Conservation (phyloP, 2,888 invertebrate species). For the Yponomeuta evonymella region DNA sequence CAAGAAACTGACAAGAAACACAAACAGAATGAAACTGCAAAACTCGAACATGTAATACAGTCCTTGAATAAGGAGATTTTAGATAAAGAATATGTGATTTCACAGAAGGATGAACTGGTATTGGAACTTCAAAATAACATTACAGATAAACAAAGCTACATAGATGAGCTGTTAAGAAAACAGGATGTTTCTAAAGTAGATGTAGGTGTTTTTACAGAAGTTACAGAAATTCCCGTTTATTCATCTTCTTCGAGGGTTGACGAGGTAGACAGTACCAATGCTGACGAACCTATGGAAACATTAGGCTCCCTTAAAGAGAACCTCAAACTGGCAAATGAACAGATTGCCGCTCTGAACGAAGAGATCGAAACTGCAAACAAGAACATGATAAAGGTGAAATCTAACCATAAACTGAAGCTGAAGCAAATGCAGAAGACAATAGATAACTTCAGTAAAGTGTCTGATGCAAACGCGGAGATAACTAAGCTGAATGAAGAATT, state of each 20-base stretch:
- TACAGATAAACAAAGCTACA: constrained; percentile 29
- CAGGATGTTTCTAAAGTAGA: constrained; percentile 29
- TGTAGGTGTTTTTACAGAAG: constrained; percentile 42
- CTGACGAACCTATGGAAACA: constrained; percentile 25
- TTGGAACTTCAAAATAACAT: constrained; percentile 34
- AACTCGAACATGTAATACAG: constrained; percentile 57
- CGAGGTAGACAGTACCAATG: constrained; percentile 8
- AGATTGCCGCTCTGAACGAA: constrained; percentile 76
- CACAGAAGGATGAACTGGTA: constrained; percentile 65
- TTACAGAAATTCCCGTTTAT: constrained; percentile 11
- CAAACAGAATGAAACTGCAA: constrained; percentile 48
- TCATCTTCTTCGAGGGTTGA: not conserved
- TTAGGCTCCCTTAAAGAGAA: constrained; percentile 53
- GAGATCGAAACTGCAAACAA: constrained; percentile 86
- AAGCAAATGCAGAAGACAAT: constrained; percentile 87
- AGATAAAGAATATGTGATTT: constrained; percentile 60
- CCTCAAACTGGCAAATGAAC: constrained; percentile 58
- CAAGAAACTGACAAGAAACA: constrained; percentile 59
- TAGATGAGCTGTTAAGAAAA: constrained; percentile 30
- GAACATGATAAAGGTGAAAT: constrained; percentile 84
- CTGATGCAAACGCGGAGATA: constrained; percentile 81
- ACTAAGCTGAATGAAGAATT: constrained; percentile 78
- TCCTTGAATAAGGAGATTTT: constrained; percentile 68
- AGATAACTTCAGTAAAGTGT: constrained; percentile 79
- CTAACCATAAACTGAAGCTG: constrained; percentile 81